phyloP scores from a whole-genome alignment of 2,888 invertebrate genomes.

The Platycnemis pennipes region DNA sequence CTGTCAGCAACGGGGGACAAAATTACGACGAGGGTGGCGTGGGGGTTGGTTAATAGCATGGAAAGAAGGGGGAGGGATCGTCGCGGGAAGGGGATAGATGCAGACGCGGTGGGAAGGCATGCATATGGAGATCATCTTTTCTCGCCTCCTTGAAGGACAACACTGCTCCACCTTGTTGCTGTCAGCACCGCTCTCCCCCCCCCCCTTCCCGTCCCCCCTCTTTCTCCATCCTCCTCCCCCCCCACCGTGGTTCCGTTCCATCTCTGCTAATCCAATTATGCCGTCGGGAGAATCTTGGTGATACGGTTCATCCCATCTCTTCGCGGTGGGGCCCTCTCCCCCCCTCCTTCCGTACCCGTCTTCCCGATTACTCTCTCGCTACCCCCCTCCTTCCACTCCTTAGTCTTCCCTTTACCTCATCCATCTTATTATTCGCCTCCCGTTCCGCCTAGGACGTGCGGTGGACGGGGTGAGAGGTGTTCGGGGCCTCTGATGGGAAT shows the following conservation, averaged over 20 bases:
- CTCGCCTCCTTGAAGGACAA: slow-evolving; percentile 55
- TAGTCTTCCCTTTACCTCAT: slow-evolving; percentile 1
- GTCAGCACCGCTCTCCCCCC: background rate
- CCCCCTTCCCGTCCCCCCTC: background rate
- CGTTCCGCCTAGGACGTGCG: slow-evolving; percentile 49
- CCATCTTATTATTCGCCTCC: slow-evolving; percentile 61
- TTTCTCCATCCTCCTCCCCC: background rate
- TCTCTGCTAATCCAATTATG: slow-evolving; percentile 44
- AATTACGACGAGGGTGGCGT: background rate
- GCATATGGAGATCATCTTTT: slow-evolving; percentile 55
- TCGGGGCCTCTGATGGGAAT: background rate
- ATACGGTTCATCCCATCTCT: slow-evolving; percentile 38
- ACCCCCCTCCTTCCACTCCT: background rate
- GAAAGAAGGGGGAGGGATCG: background rate
- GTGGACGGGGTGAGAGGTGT: background rate
- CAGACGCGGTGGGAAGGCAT: background rate
- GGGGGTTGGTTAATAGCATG: background rate
- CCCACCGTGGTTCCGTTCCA: background rate
- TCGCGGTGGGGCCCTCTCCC: background rate
- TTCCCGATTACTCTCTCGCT: background rate
- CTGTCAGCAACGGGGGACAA: background rate
- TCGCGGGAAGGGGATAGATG: background rate
- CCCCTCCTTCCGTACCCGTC: background rate
- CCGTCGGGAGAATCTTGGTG: slow-evolving; percentile 45
- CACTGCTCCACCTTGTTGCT: slow-evolving; percentile 25